Conservation (phyloP, 2,113 vertebrate genomes). For the Porphyrio hochstetteri region DNA sequence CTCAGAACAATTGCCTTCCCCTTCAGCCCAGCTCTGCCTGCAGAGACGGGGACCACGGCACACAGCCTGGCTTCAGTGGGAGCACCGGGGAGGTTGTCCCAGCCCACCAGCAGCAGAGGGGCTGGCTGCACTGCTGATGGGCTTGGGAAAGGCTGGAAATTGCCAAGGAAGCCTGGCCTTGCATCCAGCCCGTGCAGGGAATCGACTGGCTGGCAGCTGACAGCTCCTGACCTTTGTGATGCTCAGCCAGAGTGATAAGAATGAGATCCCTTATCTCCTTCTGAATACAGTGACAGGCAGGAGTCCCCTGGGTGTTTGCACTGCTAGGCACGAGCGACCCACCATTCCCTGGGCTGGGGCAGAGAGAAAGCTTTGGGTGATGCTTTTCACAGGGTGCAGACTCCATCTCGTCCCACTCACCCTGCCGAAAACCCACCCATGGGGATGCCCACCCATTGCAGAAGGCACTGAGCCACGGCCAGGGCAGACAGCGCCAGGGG, state of each 20-base stretch:
- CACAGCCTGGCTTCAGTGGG: fast-evolving
- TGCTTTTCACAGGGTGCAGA: neutral
- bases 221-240: neutral
- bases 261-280: neutral
- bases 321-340: neutral
- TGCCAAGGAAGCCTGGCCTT: neutral
- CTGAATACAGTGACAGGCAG: neutral
- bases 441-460: fast-evolving
- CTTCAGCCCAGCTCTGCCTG: neutral
- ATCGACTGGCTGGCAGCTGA: neutral
- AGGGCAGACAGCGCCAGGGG: neutral
- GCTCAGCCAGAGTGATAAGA: neutral
- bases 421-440: fast-evolving
- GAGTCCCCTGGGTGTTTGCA: neutral
- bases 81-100: neutral
- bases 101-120: neutral
- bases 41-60: fast-evolving
- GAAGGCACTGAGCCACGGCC: neutral
- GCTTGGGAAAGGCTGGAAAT: neutral
- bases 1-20: neutral
- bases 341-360: neutral
- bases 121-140: neutral
- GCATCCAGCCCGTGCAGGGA: neutral
- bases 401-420: neutral
- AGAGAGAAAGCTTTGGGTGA: neutral